Base-by-base conservation (phyloP, 2,888 invertebrate genomes). In the Lasiommata megera region DNA sequence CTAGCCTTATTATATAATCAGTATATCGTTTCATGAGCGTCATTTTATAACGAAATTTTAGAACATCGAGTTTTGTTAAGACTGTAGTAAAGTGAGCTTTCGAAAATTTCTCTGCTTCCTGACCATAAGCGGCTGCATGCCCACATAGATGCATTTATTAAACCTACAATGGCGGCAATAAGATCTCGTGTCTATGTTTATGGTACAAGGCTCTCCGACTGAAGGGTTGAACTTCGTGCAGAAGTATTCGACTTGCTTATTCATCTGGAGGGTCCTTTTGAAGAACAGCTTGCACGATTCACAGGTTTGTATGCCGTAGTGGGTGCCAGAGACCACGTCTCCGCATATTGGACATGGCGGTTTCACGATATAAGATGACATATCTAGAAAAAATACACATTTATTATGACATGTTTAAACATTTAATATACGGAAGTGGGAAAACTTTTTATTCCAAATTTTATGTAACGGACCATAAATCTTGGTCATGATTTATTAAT, bases 231-330 rank as follows among this genome's bases (percentile, higher is more conserved):
- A 54, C 8, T 38, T 44, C n/a, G 48, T 62, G 51, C 85, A 85
- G 0, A 1, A n/a, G 54, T 83, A 85, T 0, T 62, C 59, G 0
- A 60, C n/a, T 0, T 72, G 66, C 23, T 75, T 79, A 1, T 72
- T 62, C 17, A 70, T 56, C 29, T 77, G 73, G 0, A 80, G 44
- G 0, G 82, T 75, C 6, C 84, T 66, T 56, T 80, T 80, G 67
- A 84, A 84, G 73, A 84, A 84, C 0, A 74, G 65, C 54, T 80
- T 82, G 63, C 84, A 84, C 0, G 82, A 81, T 53, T 82, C 79
- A 54, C 84, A 84, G 0, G 80, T 78, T 1, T 67, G 66, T 0
- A 73, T 60, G 0, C 83, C 83, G 65, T 83, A 82, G 56, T 84
- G 80, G 0, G 71, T 43, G 0, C 84, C 81, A 0, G 76, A 71